These are phyloP conservation scores for Sparus aurata DNA, from an alignment of 2,797 vertebrate genomes.

Conservation along the genomic window DNA sequence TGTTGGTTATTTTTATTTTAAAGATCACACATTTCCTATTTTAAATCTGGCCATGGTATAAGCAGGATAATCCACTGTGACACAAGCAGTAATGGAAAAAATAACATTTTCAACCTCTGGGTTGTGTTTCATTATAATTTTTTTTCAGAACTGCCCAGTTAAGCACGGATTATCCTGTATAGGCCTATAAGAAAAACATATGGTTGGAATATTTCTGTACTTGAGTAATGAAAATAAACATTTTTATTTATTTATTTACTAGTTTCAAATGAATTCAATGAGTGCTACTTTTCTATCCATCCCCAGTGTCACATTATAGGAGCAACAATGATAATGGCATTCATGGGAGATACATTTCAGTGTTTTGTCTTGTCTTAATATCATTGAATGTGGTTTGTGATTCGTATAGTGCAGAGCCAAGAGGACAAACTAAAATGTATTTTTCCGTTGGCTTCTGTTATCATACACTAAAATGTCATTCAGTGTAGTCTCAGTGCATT, in stretches of 20 bases:
- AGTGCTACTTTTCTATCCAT: constrained; percentile 7
- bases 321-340: background rate
- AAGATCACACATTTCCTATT: constrained; percentile 6
- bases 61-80: constrained; percentile 25
- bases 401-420: background rate
- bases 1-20: constrained; percentile 4
- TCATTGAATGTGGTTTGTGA: background rate
- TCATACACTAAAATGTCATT: background rate
- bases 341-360: background rate
- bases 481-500: background rate
- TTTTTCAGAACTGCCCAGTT: constrained; percentile 1
- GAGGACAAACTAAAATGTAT: background rate
- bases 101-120: background rate
- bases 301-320: background rate
- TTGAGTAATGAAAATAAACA: constrained; percentile 55
- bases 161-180: constrained; percentile 34
- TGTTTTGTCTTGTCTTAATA: background rate
- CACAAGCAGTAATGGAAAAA: background rate
- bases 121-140: constrained; percentile 22
- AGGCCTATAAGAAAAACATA: background rate
- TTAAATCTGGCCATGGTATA: background rate
- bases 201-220: constrained; percentile 46
- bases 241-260: constrained; percentile 66
- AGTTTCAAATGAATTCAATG: constrained; percentile 21
- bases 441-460: background rate